A percentile compares a stretch with the other conserved stretches of the same genome.
Conservation (phyloP, 2,113 vertebrate species). For the Periophthalmus modestus region DNA sequence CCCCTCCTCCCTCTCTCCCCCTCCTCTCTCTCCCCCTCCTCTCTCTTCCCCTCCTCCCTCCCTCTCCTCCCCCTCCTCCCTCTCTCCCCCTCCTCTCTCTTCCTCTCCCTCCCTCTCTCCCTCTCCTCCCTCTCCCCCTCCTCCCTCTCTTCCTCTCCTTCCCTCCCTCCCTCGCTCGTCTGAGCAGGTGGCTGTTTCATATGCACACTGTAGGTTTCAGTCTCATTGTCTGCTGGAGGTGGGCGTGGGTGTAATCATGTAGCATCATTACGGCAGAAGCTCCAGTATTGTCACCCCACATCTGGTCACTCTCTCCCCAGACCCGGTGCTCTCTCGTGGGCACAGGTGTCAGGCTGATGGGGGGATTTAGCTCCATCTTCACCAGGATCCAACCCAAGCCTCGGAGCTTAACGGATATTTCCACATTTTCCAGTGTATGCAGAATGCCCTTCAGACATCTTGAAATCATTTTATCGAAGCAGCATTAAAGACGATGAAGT, state of each 20-base stretch:
- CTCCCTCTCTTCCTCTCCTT: not conserved
- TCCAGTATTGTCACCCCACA: slow-evolving; percentile 55
- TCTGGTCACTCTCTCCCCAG: slow-evolving; percentile 53
- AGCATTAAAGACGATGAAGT: not conserved
- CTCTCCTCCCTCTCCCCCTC: no score
- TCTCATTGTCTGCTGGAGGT: slow-evolving; percentile 67
- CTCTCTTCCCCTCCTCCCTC: no score
- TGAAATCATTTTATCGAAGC: not conserved
- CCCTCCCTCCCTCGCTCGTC: no score
- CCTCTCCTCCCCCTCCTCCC: no score
- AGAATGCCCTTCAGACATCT: slow-evolving; percentile 31
- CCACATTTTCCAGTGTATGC: slow-evolving; percentile 1
- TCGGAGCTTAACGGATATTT: not conserved
- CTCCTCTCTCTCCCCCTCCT: no score
- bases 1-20: no score
- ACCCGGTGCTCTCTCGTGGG: not conserved
- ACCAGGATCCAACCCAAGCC: slow-evolving; percentile 39
- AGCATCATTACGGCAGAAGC: slow-evolving; percentile 50
- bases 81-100: no score
- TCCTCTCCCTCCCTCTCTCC: no score
- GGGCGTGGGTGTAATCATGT: slow-evolving; percentile 61
- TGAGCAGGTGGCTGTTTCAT: slow-evolving; percentile 75
- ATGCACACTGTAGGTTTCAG: slow-evolving; percentile 41
- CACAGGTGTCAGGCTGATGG: slow-evolving; percentile 50
- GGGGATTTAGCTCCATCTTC: slow-evolving; percentile 55